These are phyloP conservation scores for Enteromius treurensis DNA, from an alignment of 2,797 vertebrate genomes.

Conservation along the genomic window DNA sequence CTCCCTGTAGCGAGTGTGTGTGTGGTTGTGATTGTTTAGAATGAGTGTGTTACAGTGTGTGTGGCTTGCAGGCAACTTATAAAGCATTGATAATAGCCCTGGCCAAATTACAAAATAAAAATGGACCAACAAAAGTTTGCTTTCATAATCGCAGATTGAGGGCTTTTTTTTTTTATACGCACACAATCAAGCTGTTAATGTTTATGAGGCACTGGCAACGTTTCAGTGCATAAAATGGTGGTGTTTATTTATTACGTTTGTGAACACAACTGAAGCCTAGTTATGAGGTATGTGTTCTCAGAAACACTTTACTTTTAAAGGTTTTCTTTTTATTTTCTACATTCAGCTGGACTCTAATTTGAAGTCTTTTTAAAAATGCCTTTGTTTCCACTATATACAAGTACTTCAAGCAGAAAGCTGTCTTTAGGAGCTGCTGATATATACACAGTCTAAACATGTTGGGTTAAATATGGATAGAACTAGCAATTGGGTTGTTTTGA, in stretches of 20 bases:
- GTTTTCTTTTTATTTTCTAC: slow-evolving; percentile 36
- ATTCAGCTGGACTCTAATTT: slow-evolving; percentile 30
- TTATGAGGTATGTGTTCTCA: slow-evolving; percentile 43
- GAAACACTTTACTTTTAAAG: slow-evolving; percentile 44
- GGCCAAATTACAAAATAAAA: slow-evolving; percentile 54
- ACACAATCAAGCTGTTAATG: slow-evolving; percentile 56
- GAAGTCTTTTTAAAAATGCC: slow-evolving; percentile 31
- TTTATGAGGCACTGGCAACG: slow-evolving; percentile 57
- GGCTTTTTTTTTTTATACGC: slow-evolving; percentile 46
- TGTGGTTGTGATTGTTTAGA: slow-evolving; percentile 70
- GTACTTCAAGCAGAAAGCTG: slow-evolving; percentile 37
- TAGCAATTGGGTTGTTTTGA: too few relatives aligned
- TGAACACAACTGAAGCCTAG: slow-evolving; percentile 47
- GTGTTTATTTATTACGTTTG: slow-evolving; percentile 61
- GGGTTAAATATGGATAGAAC: too few relatives aligned
- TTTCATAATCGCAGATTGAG: slow-evolving; percentile 40
- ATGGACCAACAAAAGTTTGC: slow-evolving; percentile 45
- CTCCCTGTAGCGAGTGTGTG: slow-evolving; percentile 63
- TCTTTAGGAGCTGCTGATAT: not conserved
- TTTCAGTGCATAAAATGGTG: slow-evolving; percentile 49
- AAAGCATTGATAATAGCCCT: slow-evolving; percentile 50
- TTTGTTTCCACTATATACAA: slow-evolving; percentile 27
- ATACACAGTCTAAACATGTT: not conserved
- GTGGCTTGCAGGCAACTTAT: slow-evolving; percentile 50
- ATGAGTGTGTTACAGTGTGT: slow-evolving; percentile 46